Conservation (phyloP, 2,797 vertebrate species). For the Peromyscus aztecus region DNA sequence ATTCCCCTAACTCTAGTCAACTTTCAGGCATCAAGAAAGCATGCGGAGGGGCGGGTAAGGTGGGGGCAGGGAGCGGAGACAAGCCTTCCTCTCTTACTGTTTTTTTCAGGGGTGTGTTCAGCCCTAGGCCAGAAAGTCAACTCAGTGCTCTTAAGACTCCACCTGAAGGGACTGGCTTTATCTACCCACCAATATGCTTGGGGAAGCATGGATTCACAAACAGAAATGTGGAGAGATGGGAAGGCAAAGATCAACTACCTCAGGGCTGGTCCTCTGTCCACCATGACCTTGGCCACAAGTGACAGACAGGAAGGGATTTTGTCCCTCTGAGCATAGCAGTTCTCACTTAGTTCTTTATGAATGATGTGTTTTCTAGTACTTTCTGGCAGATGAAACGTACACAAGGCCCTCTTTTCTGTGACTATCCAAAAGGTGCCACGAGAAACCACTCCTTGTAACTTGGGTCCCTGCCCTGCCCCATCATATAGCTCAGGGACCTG, state of each 20-base stretch:
- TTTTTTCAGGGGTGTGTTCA: background rate
- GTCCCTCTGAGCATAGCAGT: background rate
- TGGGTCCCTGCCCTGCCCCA: background rate
- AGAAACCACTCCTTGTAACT: background rate
- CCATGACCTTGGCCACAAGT: background rate
- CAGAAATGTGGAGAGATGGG: background rate
- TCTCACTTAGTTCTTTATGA: background rate
- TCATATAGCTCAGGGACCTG: fast-evolving
- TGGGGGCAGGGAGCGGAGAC: too few relatives aligned
- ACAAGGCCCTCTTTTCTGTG: background rate
- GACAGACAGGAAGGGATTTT: background rate
- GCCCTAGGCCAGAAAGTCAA: background rate
- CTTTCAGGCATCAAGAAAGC: background rate
- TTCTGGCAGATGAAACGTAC: background rate
- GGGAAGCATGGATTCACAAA: too few relatives aligned
- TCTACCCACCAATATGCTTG: background rate
- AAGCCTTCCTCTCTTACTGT: background rate
- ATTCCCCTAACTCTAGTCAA: background rate
- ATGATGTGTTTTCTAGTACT: background rate
- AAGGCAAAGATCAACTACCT: background rate
- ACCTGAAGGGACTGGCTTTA: background rate
- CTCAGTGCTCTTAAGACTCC: background rate
- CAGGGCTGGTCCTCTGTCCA: background rate
- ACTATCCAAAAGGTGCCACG: background rate
- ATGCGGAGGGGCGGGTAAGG: background rate